phyloP scores from a whole-genome alignment of 2,888 invertebrate genomes.

The Caenorhabditis sp. region DNA sequence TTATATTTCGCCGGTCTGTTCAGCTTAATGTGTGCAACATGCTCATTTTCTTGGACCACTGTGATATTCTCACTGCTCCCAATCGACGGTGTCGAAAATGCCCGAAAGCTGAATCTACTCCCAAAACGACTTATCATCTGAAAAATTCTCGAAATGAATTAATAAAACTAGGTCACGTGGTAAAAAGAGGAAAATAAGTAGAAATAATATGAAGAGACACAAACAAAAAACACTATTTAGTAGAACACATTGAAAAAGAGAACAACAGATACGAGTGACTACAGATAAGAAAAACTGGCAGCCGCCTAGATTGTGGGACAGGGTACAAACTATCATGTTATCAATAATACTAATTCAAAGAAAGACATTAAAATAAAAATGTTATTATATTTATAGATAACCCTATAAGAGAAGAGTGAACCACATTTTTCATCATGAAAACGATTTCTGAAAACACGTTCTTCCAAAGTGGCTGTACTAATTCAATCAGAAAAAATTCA shows the following conservation, averaged over 20 bases:
- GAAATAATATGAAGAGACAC: not conserved
- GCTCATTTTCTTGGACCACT: constrained; percentile 21
- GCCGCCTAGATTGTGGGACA: too few species aligned
- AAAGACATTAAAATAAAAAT: too few species aligned
- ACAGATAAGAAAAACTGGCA: not conserved
- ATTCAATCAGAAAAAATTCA: too few species aligned
- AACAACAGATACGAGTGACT: not conserved
- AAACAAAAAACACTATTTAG: not conserved
- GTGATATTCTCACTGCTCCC: not conserved
- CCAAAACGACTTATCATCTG: not conserved
- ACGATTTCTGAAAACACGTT: too few species aligned
- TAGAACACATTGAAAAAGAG: not conserved
- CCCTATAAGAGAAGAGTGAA: too few species aligned
- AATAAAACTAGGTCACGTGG: not conserved
- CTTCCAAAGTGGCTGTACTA: too few species aligned
- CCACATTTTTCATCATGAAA: too few species aligned
- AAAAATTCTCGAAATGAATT: not conserved
- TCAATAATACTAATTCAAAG: too few species aligned
- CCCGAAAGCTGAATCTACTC: not conserved
- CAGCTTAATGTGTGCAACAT: constrained; percentile 59
- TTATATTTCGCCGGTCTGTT: constrained; percentile 65
- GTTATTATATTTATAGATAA: too few species aligned
- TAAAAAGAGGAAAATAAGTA: not conserved
- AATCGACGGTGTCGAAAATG: not conserved
- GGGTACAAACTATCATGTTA: too few species aligned